These are phyloP conservation scores for Campoletis sonorensis DNA, from an alignment of 1,140 invertebrate species.

Conservation along the genomic window DNA sequence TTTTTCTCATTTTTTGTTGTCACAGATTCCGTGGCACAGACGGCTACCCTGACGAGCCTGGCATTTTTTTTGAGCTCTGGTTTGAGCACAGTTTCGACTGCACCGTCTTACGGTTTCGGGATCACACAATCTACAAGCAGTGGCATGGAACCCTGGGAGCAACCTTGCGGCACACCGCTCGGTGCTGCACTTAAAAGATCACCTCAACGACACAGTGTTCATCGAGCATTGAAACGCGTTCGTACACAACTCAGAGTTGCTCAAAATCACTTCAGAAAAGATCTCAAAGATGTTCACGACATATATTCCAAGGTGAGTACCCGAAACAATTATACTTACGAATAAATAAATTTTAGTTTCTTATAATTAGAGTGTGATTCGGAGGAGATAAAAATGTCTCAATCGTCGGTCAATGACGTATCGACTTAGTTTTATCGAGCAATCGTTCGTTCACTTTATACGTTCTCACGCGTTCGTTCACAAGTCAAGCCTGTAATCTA, in stretches of 20 bases:
- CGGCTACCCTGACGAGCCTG: slow-evolving; percentile 70
- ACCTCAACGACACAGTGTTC: slow-evolving; percentile 67
- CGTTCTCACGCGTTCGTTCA: slow-evolving; percentile 38
- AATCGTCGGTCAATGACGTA: slow-evolving; percentile 14
- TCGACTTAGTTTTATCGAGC: slow-evolving; percentile 16
- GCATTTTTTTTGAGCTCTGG: slow-evolving; percentile 68
- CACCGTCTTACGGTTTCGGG: slow-evolving; percentile 54
- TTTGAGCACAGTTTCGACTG: slow-evolving; percentile 57
- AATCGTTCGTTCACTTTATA: slow-evolving; percentile 38
- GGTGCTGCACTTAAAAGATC: slow-evolving; percentile 58
- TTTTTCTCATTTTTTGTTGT: slow-evolving; percentile 48
- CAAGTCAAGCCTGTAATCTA: slow-evolving; percentile 11
- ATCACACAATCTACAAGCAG: slow-evolving; percentile 49
- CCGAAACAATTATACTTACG: neutral
- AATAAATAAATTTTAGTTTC: neutral
- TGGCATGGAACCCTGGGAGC: slow-evolving; percentile 69
- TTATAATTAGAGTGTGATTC: too few species aligned
- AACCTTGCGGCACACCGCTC: slow-evolving; percentile 69
- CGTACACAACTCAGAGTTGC: slow-evolving; percentile 71
- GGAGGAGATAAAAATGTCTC: neutral
- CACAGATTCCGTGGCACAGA: slow-evolving; percentile 73
- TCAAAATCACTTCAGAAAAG: slow-evolving; percentile 67
- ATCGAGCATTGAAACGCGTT: slow-evolving; percentile 69
- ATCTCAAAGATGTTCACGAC: slow-evolving; percentile 66
- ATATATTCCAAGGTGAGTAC: slow-evolving; percentile 70